Percentiles rank a stretch among this genome's conserved stretches.
phyloP scores from a whole-genome alignment of 2,113 vertebrate genomes.

The Sardina pilchardus region DNA sequence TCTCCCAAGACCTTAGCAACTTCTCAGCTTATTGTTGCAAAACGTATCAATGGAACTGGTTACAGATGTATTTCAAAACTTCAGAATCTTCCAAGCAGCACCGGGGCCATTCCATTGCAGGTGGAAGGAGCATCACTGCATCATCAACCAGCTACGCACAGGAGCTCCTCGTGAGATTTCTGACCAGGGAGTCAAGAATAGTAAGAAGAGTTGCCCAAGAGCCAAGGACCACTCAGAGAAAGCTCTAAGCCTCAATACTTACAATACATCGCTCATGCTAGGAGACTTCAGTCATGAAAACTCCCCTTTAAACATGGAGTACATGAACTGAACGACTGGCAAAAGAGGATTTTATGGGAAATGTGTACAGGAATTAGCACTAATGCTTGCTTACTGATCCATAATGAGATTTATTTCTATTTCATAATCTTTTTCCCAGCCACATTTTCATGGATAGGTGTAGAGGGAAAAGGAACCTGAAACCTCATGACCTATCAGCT shows the following conservation, averaged over 20 bases:
- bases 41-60: too few species aligned
- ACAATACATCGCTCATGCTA: not conserved
- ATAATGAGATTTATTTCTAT: constrained; percentile 57
- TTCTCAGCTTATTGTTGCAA: too few species aligned
- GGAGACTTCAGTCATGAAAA: not conserved
- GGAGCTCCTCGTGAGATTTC: too few species aligned
- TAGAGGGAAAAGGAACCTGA: constrained; percentile 39
- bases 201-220: too few species aligned
- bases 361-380: constrained; percentile 53
- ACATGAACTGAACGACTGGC: constrained; percentile 23
- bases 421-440: constrained; percentile 57
- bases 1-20: too few species aligned
- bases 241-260: not conserved
- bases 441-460: constrained; percentile 44
- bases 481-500: constrained; percentile 52
- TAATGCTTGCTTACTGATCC: constrained; percentile 47
- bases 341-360: constrained; percentile 54
- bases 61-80: too few species aligned
- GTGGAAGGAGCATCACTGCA: too few species aligned
- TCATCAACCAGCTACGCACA: too few species aligned
- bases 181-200: too few species aligned
- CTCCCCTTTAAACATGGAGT: not conserved
- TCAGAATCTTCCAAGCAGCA: too few species aligned
- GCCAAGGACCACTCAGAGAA: too few species aligned
- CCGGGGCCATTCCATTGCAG: too few species aligned